A percentile compares a stretch with the other conserved stretches of the same genome.
Conservation (phyloP, 2,113 vertebrate genomes). For the Notothenia coriiceps region DNA sequence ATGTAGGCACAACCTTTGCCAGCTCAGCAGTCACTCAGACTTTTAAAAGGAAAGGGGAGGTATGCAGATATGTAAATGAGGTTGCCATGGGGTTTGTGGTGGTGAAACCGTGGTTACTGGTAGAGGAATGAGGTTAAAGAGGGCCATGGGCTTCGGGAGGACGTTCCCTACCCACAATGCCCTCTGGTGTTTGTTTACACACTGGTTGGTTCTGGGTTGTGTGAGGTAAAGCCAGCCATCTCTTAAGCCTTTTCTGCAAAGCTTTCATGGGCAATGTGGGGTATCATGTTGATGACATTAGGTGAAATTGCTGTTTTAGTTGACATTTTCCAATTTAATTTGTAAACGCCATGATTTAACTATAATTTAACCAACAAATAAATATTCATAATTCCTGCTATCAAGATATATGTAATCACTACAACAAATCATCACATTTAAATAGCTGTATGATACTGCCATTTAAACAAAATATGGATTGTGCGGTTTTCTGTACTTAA, state of each 20-base stretch:
- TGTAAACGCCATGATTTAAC: not conserved
- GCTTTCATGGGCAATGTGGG: slow-evolving; percentile 29
- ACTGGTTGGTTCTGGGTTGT: slow-evolving; percentile 57
- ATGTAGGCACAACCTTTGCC: slow-evolving; percentile 77
- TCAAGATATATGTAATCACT: slow-evolving; percentile 5
- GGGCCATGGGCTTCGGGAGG: slow-evolving; percentile 58
- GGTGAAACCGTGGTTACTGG: slow-evolving; percentile 71
- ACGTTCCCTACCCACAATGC: slow-evolving; percentile 68
- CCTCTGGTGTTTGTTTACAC: slow-evolving; percentile 79
- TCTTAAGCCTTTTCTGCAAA: slow-evolving; percentile 54
- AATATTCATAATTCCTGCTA: slow-evolving; percentile 22
- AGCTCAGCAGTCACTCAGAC: slow-evolving; percentile 74
- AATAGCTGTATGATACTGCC: slow-evolving; percentile 1
- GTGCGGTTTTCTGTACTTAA: slow-evolving; percentile 3
- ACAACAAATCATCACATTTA: slow-evolving; percentile 19
- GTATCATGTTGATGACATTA: slow-evolving; percentile 32
- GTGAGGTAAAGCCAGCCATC: slow-evolving; percentile 52
- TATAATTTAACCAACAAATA: slow-evolving; percentile 10
- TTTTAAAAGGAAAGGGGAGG: slow-evolving; percentile 56
- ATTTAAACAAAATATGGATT: slow-evolving; percentile 16
- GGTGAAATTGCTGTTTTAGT: slow-evolving; percentile 11
- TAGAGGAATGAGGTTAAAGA: slow-evolving; percentile 77
- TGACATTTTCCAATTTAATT: slow-evolving; percentile 2
- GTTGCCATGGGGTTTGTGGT: slow-evolving; percentile 61
- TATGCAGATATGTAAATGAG: slow-evolving; percentile 78